These are phyloP conservation scores for Drosophila greeni DNA, from an alignment of 2,888 invertebrate species.

Conservation along the genomic window DNA sequence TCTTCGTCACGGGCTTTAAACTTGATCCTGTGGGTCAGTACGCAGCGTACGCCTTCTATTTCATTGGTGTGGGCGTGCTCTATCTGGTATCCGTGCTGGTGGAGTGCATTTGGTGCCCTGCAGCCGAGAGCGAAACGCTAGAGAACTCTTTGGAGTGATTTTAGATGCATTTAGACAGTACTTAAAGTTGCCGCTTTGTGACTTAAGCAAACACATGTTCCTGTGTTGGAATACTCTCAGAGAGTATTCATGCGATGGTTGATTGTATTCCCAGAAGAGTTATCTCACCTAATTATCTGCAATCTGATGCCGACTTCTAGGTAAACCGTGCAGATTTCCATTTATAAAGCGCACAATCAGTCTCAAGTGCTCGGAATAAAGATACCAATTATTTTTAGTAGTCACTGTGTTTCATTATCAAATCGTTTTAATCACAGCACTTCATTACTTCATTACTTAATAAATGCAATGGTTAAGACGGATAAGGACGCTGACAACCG, in stretches of 20 bases:
- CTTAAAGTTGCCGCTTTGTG: slow-evolving; percentile 26
- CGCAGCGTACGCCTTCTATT: slow-evolving; percentile 77
- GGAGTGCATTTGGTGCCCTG: slow-evolving; percentile 62
- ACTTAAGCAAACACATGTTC: slow-evolving; percentile 19
- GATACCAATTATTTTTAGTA: slow-evolving; percentile 15
- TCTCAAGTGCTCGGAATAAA: slow-evolving; percentile 25
- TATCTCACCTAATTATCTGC: slow-evolving; percentile 1
- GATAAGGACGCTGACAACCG: neutral
- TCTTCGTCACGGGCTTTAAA: slow-evolving; percentile 74
- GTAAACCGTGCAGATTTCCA: slow-evolving; percentile 28
- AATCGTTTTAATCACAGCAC: slow-evolving; percentile 3
- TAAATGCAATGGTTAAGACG: neutral
- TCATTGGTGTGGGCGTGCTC: slow-evolving; percentile 70
- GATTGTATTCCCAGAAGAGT: slow-evolving; percentile 29
- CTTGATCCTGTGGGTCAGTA: slow-evolving; percentile 73
- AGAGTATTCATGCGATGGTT: slow-evolving; percentile 14
- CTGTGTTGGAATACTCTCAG: slow-evolving; percentile 1
- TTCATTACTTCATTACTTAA: slow-evolving; percentile 14
- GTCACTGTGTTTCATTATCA: slow-evolving; percentile 4
- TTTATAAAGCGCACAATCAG: slow-evolving; percentile 28
- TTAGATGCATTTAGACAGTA: slow-evolving; percentile 28
- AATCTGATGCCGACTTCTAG: slow-evolving; percentile 11
- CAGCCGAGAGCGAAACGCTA: slow-evolving; percentile 33
- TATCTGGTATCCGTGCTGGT: slow-evolving; percentile 70
- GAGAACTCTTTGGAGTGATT: slow-evolving; percentile 43